Base-by-base conservation (phyloP, 2,113 vertebrate species). In the Periophthalmodon schlosseri region DNA sequence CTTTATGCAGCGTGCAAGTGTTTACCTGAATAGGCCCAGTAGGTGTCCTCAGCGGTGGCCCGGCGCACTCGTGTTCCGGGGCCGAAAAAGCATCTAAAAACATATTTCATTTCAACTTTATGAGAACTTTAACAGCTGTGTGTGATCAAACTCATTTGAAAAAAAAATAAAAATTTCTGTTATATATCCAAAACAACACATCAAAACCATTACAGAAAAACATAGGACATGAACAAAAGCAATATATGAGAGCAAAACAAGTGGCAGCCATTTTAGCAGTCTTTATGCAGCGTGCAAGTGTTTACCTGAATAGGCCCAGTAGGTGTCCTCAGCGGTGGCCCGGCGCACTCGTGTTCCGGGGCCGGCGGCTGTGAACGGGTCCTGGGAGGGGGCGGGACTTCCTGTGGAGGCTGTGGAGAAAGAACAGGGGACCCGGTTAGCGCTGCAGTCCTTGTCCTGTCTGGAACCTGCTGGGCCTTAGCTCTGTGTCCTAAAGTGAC, bases 21-120 rank as follows among this genome's bases (percentile, higher is more conserved):
- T 80, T 87, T 87, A 99, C 97, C 97, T 28, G 97, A 97, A 85
- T 99, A 99, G 0, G 96, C 96, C 97, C 97, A 99, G 91, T 98
- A 99, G 16, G 95, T 94, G 87, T 97, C 96, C 66, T 95, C 95
- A 0, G 94, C 92, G 65, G 94, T 93, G 73, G 87, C 87, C 86
- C 90, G 96, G 64, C 95, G 92, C 75, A 92, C 91, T 71, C 93
- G 94, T 83, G 94, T 93, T 80, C 94, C 94, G 56, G 49, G 56
- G 5, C 91, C 91, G 0, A 44, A 56, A 54, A 18, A 49, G 15
- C 47, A 49, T 49, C 47, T 49, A 49, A 14, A 49, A 49, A 49
- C 47, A 16, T 16, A 16, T 16, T 15, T 15, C 13, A 14, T 15
- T 49, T 49, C 49, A 52, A 20, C 49, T 52, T 52, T 52, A 52